Conservation (phyloP, 2,888 invertebrate genomes). For the Nasonovia ribisnigri region DNA sequence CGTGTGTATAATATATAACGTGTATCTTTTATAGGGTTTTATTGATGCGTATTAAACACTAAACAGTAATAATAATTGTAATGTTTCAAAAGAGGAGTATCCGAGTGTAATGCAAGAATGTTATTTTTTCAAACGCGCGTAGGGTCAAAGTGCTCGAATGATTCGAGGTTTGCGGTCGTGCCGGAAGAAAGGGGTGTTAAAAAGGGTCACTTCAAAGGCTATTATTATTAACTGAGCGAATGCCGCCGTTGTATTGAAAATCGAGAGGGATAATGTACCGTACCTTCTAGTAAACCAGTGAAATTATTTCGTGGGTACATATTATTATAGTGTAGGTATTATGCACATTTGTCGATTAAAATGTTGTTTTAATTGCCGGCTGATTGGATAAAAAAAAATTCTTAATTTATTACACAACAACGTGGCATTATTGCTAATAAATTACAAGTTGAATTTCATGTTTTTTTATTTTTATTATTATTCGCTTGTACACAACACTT, state of each 20-base stretch:
- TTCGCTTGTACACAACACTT: not conserved
- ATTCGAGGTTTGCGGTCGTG: conserved; percentile 59
- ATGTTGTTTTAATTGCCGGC: not conserved
- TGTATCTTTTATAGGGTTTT: not conserved
- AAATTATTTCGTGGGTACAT: conserved; percentile 27
- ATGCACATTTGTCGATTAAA: not conserved
- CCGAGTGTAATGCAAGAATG: conserved; percentile 13
- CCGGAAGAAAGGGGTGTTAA: conserved; percentile 54
- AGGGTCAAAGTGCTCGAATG: conserved; percentile 50
- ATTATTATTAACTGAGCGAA: conserved; percentile 61
- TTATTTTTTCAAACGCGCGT: not conserved
- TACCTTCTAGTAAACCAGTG: not conserved
- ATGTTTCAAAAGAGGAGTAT: conserved; percentile 16
- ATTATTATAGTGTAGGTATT: not conserved
- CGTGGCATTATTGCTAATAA: not conserved
- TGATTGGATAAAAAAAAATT: not conserved
- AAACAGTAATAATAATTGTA: not conserved
- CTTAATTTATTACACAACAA: not conserved
- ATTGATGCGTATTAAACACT: not conserved
- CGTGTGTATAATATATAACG: not conserved
- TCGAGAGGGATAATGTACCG: conserved; percentile 13
- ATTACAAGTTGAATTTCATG: not conserved
- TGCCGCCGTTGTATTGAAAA: conserved; percentile 53
- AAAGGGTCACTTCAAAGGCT: conserved; percentile 64
- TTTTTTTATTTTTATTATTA: not conserved